Evolutionary conservation across 2,888 invertebrate genomes (phyloP).

Genomic region (Crossocerus cetratus): DNA sequence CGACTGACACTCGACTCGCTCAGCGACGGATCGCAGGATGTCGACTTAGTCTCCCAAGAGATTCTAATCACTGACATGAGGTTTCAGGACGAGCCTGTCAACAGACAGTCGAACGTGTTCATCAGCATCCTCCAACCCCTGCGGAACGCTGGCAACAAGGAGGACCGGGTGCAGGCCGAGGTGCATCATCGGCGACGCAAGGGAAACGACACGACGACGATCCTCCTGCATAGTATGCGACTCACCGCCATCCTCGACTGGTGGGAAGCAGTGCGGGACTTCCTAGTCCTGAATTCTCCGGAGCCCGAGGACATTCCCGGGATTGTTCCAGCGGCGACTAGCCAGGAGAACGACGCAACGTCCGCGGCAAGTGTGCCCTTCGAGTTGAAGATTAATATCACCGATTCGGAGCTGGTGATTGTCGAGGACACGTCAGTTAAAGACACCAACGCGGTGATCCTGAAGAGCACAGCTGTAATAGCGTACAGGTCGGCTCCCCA

Average conservation of each 20-base stretch:
- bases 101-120: constrained; percentile 90
- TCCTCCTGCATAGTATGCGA: constrained; percentile 95
- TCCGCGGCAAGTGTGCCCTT: constrained; percentile 77
- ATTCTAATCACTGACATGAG: constrained; percentile 89
- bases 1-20: constrained; percentile 90
- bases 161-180: constrained; percentile 85
- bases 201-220: constrained; percentile 88
- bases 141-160: constrained; percentile 74
- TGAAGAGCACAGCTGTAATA: constrained; percentile 93
- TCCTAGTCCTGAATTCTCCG: constrained; percentile 80
- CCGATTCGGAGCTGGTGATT: constrained; percentile 96
- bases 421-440: constrained; percentile 92
- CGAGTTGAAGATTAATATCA: constrained; percentile 95
- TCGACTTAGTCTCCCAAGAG: constrained; percentile 95
- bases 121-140: constrained; percentile 92
- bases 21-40: constrained; percentile 93
- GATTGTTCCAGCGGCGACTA: constrained; percentile 37
- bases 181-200: constrained; percentile 85
- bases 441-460: constrained; percentile 96
- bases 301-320: constrained; percentile 69
- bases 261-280: constrained; percentile 91
- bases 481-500: constrained; percentile 84
- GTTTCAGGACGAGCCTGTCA: constrained; percentile 82
- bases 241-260: constrained; percentile 96
- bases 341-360: constrained; percentile 57